phyloP scores from a whole-genome alignment of 2,113 vertebrate genomes.

The Ailuropoda melanoleuca region DNA sequence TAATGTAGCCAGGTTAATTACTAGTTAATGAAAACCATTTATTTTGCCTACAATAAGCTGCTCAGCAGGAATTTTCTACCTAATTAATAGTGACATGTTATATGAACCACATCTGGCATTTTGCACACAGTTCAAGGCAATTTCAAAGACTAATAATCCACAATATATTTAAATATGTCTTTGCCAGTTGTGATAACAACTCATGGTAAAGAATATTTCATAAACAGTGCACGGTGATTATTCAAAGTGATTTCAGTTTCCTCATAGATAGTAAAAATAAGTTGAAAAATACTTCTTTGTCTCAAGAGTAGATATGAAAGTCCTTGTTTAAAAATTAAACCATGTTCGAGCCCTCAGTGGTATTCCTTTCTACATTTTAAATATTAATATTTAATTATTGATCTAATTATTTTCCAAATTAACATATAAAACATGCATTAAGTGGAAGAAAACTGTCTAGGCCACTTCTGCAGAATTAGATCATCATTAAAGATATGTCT shows the following conservation, averaged over 20 bases:
- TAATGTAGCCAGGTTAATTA: constrained; percentile 65
- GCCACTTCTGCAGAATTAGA: not conserved
- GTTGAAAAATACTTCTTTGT: not conserved
- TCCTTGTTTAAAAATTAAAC: not conserved
- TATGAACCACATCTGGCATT: constrained; percentile 38
- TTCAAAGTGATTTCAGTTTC: constrained; percentile 32
- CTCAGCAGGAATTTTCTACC: constrained; percentile 32
- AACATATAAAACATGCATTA: constrained; percentile 12
- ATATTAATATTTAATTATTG: constrained; percentile 36
- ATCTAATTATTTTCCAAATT: constrained; percentile 40
- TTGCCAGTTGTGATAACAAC: not conserved
- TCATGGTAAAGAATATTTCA: not conserved
- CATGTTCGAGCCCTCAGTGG: not conserved
- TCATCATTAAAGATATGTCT: not conserved
- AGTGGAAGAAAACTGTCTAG: not conserved
- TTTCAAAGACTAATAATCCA: constrained; percentile 30
- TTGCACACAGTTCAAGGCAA: constrained; percentile 37
- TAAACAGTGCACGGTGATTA: not conserved
- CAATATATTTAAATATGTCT: not conserved
- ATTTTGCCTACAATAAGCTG: constrained; percentile 56
- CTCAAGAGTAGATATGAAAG: not conserved
- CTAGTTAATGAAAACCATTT: constrained; percentile 63
- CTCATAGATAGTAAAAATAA: not conserved
- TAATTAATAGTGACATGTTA: constrained; percentile 63
- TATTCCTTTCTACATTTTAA: not conserved